These are phyloP conservation scores for Limnephilus auricula DNA, from an alignment of 2,888 invertebrate species.

Conservation along the genomic window DNA sequence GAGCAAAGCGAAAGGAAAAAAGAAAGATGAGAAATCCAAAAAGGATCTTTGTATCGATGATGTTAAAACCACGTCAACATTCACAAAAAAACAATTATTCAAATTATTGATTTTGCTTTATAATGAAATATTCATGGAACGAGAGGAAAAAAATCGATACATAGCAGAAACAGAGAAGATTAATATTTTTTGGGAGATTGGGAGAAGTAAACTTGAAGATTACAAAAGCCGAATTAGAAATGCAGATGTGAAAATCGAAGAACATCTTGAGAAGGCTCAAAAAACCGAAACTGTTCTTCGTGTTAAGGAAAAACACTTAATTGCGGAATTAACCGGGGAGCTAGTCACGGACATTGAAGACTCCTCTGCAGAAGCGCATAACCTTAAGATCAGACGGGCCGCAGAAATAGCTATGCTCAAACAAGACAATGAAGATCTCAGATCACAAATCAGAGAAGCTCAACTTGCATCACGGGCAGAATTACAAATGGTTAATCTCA, in stretches of 20 bases:
- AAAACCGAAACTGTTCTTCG: not conserved
- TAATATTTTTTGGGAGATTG: constrained; percentile 17
- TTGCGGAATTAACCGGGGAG: not conserved
- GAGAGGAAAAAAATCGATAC: not conserved
- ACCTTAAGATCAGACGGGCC: not conserved
- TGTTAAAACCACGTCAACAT: not conserved
- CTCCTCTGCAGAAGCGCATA: too few relatives aligned
- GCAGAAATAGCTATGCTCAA: not conserved
- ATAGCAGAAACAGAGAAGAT: constrained; percentile 7
- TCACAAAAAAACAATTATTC: not conserved
- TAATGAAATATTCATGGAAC: constrained; percentile 4
- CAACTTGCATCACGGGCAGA: not conserved
- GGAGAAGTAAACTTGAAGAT: not conserved
- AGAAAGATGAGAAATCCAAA: not conserved
- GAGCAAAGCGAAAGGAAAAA: not conserved
- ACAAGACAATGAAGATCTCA: not conserved
- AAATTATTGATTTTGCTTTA: not conserved
- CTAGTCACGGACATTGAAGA: not conserved
- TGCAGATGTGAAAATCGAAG: constrained; percentile 21
- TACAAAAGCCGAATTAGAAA: not conserved
- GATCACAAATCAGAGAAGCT: not conserved
- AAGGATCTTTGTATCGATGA: not conserved
- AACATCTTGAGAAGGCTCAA: not conserved
- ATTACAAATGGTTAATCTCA: not conserved
- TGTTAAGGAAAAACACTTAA: constrained; percentile 9